Conservation (phyloP, 2,797 vertebrate species). For the Hylomyscus alleni region DNA sequence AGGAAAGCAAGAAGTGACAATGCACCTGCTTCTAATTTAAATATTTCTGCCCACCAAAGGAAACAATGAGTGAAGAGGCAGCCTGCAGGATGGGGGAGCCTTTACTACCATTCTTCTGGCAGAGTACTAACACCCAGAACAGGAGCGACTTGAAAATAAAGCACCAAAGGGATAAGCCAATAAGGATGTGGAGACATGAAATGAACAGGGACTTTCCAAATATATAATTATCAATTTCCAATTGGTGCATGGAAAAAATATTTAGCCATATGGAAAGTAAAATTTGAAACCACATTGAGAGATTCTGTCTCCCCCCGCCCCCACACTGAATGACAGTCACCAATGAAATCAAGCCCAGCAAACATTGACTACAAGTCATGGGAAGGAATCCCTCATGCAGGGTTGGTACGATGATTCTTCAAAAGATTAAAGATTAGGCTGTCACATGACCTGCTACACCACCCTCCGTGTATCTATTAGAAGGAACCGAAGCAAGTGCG, state of each 20-base stretch:
- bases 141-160: not conserved
- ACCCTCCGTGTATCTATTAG: no score
- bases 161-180: not conserved
- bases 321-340: not conserved
- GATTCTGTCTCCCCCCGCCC: not conserved
- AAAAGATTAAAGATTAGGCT: not conserved
- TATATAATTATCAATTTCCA: not conserved
- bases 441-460: not conserved
- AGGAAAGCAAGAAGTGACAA: not conserved
- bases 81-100: not conserved
- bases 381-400: not conserved
- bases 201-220: not conserved
- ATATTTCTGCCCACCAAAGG: not conserved
- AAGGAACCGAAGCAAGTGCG: not conserved
- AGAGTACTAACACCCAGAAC: not conserved
- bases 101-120: not conserved
- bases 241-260: not conserved
- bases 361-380: not conserved
- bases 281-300: not conserved
- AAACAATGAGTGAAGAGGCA: not conserved
- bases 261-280: not conserved
- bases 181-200: not conserved
- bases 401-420: not conserved
- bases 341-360: not conserved
- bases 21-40: not conserved